Percentiles rank a stretch among this genome's conserved stretches.
These are phyloP conservation scores for Dendronephthya gigantea DNA, from an alignment of 64 coral and sea anemone species.

Conservation along the genomic window DNA sequence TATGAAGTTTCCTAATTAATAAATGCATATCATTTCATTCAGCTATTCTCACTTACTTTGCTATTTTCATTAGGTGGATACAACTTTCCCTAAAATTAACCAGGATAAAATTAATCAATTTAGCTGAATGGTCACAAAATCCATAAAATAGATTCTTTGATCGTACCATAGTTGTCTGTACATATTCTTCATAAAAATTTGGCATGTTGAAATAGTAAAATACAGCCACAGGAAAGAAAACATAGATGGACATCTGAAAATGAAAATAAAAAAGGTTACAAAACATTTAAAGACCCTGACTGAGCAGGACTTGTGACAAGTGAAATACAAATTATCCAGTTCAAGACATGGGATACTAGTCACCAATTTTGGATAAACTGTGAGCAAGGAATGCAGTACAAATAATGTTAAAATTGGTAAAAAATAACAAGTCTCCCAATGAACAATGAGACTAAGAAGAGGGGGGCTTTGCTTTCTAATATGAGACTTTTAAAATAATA, in stretches of 20 bases:
- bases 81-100: neutral
- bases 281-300: too few species aligned
- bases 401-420: too few species aligned
- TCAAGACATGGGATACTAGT: too few species aligned
- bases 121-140: neutral
- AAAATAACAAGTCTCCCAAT: too few species aligned
- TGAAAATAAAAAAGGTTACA: neutral
- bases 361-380: too few species aligned
- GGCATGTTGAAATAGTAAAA: constrained; percentile 68
- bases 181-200: constrained; percentile 53
- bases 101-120: neutral
- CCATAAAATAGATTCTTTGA: neutral
- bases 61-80: neutral
- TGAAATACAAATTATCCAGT: too few species aligned
- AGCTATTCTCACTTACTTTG: neutral
- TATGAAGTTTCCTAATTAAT: too few species aligned
- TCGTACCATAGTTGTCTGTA: constrained; percentile 48
- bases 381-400: too few species aligned
- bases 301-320: too few species aligned
- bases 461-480: too few species aligned
- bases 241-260: constrained; percentile 59
- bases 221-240: constrained; percentile 61
- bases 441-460: too few species aligned
- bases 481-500: too few species aligned
- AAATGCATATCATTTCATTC: neutral